phyloP scores from a whole-genome alignment of 2,113 vertebrate species.

The Pomatostomus ruficeps region DNA sequence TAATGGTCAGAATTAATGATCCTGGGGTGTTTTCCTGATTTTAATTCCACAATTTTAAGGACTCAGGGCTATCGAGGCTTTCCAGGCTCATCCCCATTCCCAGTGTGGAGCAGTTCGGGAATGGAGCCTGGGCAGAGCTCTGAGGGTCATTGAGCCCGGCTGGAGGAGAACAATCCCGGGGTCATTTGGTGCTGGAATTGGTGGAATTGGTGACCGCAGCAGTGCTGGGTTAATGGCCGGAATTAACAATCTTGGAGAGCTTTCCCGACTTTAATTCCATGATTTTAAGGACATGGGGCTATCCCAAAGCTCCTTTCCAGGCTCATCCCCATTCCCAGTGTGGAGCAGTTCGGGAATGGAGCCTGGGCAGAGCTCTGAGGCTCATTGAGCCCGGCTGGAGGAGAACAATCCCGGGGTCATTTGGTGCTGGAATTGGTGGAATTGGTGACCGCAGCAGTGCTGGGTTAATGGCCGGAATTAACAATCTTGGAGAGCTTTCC shows the following conservation, averaged over 20 bases:
- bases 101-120: fast-evolving
- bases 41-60: no score
- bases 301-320: not conserved
- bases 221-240: not conserved
- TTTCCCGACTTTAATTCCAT: not conserved
- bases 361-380: not conserved
- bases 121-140: not conserved
- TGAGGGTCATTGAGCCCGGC: no score
- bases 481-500: no score
- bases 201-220: not conserved
- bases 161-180: not conserved
- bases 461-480: not conserved
- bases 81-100: fast-evolving
- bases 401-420: not conserved
- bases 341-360: fast-evolving
- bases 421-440: not conserved
- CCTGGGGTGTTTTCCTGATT: not conserved
- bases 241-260: no score
- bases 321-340: fast-evolving
- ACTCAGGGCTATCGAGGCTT: not conserved
- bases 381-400: not conserved
- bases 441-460: not conserved
- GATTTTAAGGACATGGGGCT: no score
- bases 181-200: not conserved
- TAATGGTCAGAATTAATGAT: not conserved